These are phyloP conservation scores for Furcifer pardalis DNA, from an alignment of 2,797 vertebrate genomes.

Conservation along the genomic window DNA sequence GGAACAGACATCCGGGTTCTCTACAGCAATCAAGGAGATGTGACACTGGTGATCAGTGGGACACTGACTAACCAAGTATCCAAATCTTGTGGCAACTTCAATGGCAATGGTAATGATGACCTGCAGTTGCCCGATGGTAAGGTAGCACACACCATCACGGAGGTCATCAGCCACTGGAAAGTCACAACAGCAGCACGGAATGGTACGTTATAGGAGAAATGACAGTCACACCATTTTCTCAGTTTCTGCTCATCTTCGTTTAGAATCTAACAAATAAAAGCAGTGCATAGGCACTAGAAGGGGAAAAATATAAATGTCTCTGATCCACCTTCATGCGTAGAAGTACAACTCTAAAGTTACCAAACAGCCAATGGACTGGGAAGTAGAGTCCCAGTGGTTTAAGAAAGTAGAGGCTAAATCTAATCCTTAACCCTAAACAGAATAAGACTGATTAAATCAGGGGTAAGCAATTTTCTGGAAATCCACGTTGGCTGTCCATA, in stretches of 20 bases:
- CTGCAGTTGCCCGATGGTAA: conserved; percentile 62
- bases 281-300: no score
- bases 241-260: not conserved
- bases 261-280: not conserved
- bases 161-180: conserved; percentile 26
- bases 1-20: conserved; percentile 63
- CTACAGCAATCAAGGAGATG: conserved; percentile 64
- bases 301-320: not conserved
- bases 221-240: not conserved
- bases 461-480: no score
- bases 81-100: conserved; percentile 78
- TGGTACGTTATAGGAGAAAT: not conserved
- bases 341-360: not conserved
- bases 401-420: not conserved
- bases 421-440: no score
- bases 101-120: conserved; percentile 69
- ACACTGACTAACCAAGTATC: conserved; percentile 67
- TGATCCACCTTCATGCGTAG: no score
- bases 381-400: not conserved
- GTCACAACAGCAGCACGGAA: not conserved
- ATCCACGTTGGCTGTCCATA: no score
- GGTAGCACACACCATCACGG: not conserved
- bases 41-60: conserved; percentile 59
- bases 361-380: no score
- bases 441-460: no score